Base-by-base conservation (phyloP, 2,113 vertebrate genomes). In the Cebus imitator region DNA sequence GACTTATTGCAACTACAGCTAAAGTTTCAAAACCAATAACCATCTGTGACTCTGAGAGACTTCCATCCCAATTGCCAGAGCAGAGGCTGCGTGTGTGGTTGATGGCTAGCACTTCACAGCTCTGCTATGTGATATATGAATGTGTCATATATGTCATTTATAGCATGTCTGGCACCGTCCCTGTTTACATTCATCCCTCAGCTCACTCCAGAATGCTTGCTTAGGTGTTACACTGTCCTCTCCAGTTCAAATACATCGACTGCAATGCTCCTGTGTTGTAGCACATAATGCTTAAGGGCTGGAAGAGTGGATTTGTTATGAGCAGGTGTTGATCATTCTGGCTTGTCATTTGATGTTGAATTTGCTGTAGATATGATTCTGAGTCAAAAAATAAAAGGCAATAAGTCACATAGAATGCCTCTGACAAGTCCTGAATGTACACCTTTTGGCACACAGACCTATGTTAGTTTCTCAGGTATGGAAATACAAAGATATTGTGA, bases 101-200 rank as follows among this genome's bases (percentile, higher is more conserved):
- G 83, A 95, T 90, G 12, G 80, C 70, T 61, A 52, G 57, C 57
- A 21, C 64, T 61, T 75, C 57, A 11, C 1, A 93, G 37, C 27
- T 55, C 68, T 84, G 91, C 91, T 76, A 25, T 48, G 90, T 87
- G 80, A 32, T 73, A 94, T 96, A 85, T 92, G 96, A 96, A 80
- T 93, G 64, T 92, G 55, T 81, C 37, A 40, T 40, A 40, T 40
- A 40, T 40, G 37, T 40, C 37, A 40, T 40, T 87, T 45, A 23
- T 17, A 32, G 64, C 48, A 6, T 87, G 95, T 91, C 83, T 70
- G 61, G 30, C 95, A 80, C 75, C 45, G 12, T 0, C 27, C 92
- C 45, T 87, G 73, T 83, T 91, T 93, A 43, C 20, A 55, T 57
- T 85, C 80, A 50, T 17, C 16, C 35, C 20, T 84, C 68, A 17